A percentile compares a stretch with the other conserved stretches of the same genome.
Evolutionary conservation across 2,797 vertebrate species (phyloP).

Genomic region (Pangasius sanitwongsei): DNA sequence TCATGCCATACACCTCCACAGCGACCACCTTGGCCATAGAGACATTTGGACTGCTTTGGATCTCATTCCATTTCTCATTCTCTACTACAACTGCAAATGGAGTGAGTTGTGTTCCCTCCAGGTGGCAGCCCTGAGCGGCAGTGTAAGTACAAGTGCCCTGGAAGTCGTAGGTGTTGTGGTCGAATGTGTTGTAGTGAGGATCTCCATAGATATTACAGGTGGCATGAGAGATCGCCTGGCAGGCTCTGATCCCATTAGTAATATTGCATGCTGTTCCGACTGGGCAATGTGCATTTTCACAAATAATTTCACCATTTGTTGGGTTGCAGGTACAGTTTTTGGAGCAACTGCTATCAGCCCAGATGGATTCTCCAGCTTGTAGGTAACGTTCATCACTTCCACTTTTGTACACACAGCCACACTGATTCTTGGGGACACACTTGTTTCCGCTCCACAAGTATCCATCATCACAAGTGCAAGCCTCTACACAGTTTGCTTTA

Average conservation of each 20-base stretch:
- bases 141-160: constrained; percentile 73
- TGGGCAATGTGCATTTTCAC: constrained; percentile 53
- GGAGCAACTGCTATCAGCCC: constrained; percentile 61
- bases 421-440: constrained; percentile 66
- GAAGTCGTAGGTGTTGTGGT: constrained; percentile 69
- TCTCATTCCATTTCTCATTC: constrained; percentile 43
- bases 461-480: constrained; percentile 70
- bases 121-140: constrained; percentile 28
- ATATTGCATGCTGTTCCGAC: constrained; percentile 19
- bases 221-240: background rate
- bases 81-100: constrained; percentile 47
- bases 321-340: constrained; percentile 64
- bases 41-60: constrained; percentile 21
- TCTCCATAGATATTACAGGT: constrained; percentile 68
- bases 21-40: constrained; percentile 45
- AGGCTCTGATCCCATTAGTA: background rate
- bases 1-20: constrained; percentile 39
- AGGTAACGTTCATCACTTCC: constrained; percentile 52
- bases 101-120: constrained; percentile 35
- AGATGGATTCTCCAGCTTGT: constrained; percentile 66
- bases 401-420: constrained; percentile 70
- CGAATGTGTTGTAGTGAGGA: constrained; percentile 71
- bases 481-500: constrained; percentile 68
- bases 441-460: constrained; percentile 63
- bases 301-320: background rate